Evolutionary conservation across 2,113 vertebrate species (phyloP).

Genomic region (Tetrax tetrax): DNA sequence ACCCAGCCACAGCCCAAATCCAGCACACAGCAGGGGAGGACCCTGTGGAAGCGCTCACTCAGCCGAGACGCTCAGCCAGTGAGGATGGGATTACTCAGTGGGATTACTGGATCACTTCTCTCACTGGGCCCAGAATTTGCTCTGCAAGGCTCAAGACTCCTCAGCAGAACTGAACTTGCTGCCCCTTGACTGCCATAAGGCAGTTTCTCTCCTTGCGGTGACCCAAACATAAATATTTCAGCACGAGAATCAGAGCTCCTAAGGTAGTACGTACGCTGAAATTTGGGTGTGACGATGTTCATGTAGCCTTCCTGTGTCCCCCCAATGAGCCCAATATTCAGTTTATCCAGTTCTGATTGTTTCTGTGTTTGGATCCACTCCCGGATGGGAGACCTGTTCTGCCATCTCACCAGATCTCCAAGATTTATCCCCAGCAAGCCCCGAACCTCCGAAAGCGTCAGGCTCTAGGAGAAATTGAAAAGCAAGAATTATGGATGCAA

Average conservation of each 20-base stretch:
- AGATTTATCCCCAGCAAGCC: constrained; percentile 65
- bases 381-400: neutral
- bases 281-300: neutral
- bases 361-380: constrained; percentile 54
- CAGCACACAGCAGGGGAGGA: neutral
- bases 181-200: neutral
- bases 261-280: neutral
- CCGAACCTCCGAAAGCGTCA: constrained; percentile 48
- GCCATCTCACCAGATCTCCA: neutral
- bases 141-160: neutral
- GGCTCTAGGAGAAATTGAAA: constrained; percentile 27
- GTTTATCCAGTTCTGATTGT: constrained; percentile 54
- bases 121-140: neutral
- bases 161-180: neutral
- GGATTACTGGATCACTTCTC: neutral
- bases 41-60: neutral
- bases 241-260: neutral
- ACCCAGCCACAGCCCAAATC: neutral
- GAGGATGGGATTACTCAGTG: neutral
- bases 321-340: constrained; percentile 35
- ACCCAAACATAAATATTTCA: neutral
- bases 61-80: neutral
- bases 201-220: neutral
- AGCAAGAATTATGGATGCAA: neutral
- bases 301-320: constrained; percentile 71